phyloP scores from a whole-genome alignment of 1,140 invertebrate species.

The Orussus abietinus region DNA sequence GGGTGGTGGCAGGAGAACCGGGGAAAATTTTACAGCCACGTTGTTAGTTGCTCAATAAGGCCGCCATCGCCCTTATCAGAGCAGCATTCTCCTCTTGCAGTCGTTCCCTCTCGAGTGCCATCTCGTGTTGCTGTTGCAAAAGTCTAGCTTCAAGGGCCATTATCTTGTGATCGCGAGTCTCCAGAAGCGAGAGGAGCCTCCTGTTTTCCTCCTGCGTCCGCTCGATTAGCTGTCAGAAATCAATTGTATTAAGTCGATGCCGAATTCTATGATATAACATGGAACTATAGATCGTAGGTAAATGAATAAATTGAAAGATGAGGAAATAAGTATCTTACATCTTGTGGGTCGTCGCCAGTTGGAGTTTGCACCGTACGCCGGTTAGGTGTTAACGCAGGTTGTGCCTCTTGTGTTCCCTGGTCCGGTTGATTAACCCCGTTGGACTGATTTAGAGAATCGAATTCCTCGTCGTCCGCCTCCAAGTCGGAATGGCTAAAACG shows the following conservation, averaged over 20 bases:
- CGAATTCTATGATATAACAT: background rate
- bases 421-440: conserved; percentile 39
- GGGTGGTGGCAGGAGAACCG: background rate
- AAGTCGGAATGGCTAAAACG: conserved; percentile 58
- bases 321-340: conserved; percentile 31
- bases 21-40: background rate
- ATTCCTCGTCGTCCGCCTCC: conserved; percentile 62
- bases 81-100: conserved; percentile 55
- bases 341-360: conserved; percentile 44
- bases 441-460: conserved; percentile 49
- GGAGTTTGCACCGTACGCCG: conserved; percentile 42
- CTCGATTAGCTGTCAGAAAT: conserved; percentile 46
- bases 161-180: conserved; percentile 58
- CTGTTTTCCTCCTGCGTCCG: conserved; percentile 57
- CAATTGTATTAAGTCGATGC: background rate
- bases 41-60: conserved; percentile 44
- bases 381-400: conserved; percentile 20
- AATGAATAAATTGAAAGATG: background rate
- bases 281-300: conserved; percentile 1
- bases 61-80: conserved; percentile 54
- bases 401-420: conserved; percentile 33
- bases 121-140: conserved; percentile 45
- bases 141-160: conserved; percentile 51
- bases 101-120: conserved; percentile 52
- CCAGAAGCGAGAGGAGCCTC: conserved; percentile 53